These are phyloP conservation scores for Motacilla tschutschensis DNA, from an alignment of 2,113 vertebrate species.

Conservation along the genomic window DNA sequence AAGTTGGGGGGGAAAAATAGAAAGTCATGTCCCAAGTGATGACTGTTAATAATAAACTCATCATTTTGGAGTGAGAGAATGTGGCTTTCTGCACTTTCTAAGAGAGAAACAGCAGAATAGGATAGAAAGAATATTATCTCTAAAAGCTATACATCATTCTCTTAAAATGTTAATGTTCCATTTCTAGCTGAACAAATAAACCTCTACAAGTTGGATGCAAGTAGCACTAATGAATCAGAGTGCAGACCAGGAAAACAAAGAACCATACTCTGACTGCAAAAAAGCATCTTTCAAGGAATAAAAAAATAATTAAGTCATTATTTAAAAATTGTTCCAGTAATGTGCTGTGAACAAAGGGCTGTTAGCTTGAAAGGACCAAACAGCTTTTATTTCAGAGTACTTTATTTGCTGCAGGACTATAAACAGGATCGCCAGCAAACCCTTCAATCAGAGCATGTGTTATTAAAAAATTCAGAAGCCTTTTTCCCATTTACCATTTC, in stretches of 20 bases:
- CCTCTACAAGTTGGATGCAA: conserved; percentile 56
- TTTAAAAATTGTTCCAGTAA: conserved; percentile 71
- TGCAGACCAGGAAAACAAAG: conserved; percentile 56
- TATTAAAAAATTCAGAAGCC: conserved; percentile 8
- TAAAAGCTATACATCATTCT: conserved; percentile 67
- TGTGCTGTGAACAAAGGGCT: conserved; percentile 50
- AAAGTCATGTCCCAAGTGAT: conserved; percentile 23
- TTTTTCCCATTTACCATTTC: not conserved
- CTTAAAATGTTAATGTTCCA: conserved; percentile 73
- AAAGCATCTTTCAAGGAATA: conserved; percentile 56
- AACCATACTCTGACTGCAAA: conserved; percentile 6
- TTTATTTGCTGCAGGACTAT: conserved; percentile 62
- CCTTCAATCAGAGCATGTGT: conserved; percentile 9
- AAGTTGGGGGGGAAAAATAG: not conserved
- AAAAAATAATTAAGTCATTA: conserved; percentile 63
- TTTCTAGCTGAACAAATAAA: conserved; percentile 73
- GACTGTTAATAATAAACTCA: conserved; percentile 48
- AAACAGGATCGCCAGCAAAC: conserved; percentile 51
- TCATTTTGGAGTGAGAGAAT: conserved; percentile 34
- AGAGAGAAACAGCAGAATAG: conserved; percentile 30
- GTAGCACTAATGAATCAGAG: conserved; percentile 64
- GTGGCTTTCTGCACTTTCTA: conserved; percentile 33
- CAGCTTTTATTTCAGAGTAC: conserved; percentile 57
- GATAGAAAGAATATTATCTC: conserved; percentile 63
- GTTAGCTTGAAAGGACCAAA: conserved; percentile 61